Base-by-base conservation (phyloP, 2,797 vertebrate genomes). In the Limosa lapponica region DNA sequence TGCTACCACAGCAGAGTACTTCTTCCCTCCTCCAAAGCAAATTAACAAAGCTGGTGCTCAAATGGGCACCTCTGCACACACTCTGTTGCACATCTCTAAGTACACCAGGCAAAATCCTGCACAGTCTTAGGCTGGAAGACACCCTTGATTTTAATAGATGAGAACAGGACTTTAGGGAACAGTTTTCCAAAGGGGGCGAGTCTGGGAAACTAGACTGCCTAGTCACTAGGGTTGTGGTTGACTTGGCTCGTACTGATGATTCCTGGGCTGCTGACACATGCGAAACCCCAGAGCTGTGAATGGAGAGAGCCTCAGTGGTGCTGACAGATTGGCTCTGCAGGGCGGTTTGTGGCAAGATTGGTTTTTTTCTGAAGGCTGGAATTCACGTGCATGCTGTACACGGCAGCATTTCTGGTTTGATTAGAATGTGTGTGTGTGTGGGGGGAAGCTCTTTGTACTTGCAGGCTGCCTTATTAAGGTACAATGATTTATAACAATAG, bases 341-440 rank as follows among this genome's bases (percentile, higher is more conserved):
- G 87, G 57, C 2, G 4, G 19, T 79, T 65, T 55, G 58, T 75
- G 80, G 66, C 48, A 79, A 24, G 32, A 4, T 48, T 81, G 72
- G 57, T 8, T 82, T 82, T 51, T 48, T 88, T 69, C 69, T 90
- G 73, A 75, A 62, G 85, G 58, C 85, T 95, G 87, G 77, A 81
- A 84, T 87, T 94, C 2, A 0, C 41, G 3, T 43, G 58, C 36
- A 2, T 52, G 37, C 62, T 57, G 43, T 46, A 25, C 86, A 34
- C 30, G 48, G 54, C 78, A 86, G 52, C 16, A 9, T 36, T 78
- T 67, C 57, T 88, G 36, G 62, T 95, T 73, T 57, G 75, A 44
- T 75, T 75, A 88, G 92, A 78, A 43, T 15, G 74, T 5, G 23
- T 37, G 71, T 82, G 22, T 48, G 22, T 18, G 16, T 84, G 43